A percentile compares a stretch with the other conserved stretches of the same genome.
Conservation (phyloP, 2,888 invertebrate genomes). For the Rambutsinella grinnellia region DNA sequence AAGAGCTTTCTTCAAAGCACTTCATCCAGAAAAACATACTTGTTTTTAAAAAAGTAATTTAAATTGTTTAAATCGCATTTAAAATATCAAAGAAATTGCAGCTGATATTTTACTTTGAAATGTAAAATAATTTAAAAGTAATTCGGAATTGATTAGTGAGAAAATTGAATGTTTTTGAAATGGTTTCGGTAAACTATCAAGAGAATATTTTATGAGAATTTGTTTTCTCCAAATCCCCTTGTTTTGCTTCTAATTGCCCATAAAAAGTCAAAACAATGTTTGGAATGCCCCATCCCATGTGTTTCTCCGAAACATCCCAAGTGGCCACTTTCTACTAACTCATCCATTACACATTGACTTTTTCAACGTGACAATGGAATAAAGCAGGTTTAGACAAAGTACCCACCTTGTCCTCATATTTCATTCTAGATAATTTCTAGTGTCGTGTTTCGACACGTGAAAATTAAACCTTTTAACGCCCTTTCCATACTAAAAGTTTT, state of each 20-base stretch:
- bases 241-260: constrained; percentile 3
- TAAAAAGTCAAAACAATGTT: constrained; percentile 15
- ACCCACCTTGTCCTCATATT: too few species aligned
- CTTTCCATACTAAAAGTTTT: neutral
- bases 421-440: neutral
- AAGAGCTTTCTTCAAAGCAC: too few species aligned
- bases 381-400: too few species aligned
- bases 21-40: too few species aligned
- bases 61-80: neutral
- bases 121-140: neutral
- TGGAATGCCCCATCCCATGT: neutral
- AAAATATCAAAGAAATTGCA: neutral
- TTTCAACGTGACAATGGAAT: neutral
- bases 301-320: neutral
- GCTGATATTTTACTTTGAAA: neutral
- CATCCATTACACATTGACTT: neutral
- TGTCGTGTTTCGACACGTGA: neutral
- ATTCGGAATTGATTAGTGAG: neutral
- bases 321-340: neutral
- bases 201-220: too few species aligned
- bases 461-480: neutral
- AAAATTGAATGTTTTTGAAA: neutral
- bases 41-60: too few species aligned
- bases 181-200: neutral
- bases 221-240: neutral